These are phyloP conservation scores for Clarias macrocephalus DNA, from an alignment of 2,113 vertebrate species.

Conservation along the genomic window DNA sequence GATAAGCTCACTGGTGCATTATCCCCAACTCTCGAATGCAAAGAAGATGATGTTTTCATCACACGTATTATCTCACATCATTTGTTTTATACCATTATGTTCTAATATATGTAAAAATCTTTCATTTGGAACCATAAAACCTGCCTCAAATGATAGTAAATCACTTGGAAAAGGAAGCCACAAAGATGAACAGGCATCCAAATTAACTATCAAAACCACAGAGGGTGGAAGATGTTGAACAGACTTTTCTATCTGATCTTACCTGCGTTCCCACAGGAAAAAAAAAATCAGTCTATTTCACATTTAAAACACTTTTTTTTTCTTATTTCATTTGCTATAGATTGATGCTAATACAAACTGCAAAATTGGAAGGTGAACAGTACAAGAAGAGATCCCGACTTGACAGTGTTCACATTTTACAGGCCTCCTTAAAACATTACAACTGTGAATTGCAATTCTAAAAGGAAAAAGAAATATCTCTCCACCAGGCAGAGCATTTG, in stretches of 20 bases:
- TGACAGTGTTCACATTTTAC: slow-evolving; percentile 42
- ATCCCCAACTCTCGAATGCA: slow-evolving; percentile 29
- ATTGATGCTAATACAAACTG: slow-evolving; percentile 27
- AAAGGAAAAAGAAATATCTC: slow-evolving; percentile 29
- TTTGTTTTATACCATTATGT: slow-evolving; percentile 52
- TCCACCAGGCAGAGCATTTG: slow-evolving; percentile 12
- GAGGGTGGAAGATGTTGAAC: slow-evolving; percentile 40
- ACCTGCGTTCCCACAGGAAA: slow-evolving; percentile 24
- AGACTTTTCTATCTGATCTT: slow-evolving; percentile 37
- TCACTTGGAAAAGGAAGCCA: slow-evolving; percentile 46
- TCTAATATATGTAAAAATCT: slow-evolving; percentile 50
- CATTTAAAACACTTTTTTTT: slow-evolving; percentile 29
- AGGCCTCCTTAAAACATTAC: slow-evolving; percentile 43
- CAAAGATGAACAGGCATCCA: slow-evolving; percentile 44
- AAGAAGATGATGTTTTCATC: slow-evolving; percentile 45
- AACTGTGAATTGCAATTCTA: slow-evolving; percentile 14
- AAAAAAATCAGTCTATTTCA: slow-evolving; percentile 27
- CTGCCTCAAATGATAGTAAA: slow-evolving; percentile 49
- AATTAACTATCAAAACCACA: slow-evolving; percentile 46
- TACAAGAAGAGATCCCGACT: slow-evolving; percentile 40
- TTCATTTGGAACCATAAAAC: slow-evolving; percentile 49
- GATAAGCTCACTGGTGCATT: slow-evolving; percentile 35
- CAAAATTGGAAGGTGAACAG: slow-evolving; percentile 34
- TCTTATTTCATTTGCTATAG: slow-evolving; percentile 15
- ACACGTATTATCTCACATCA: slow-evolving; percentile 51